Conservation (phyloP, 2,113 vertebrate species). For the Cettia cetti region DNA sequence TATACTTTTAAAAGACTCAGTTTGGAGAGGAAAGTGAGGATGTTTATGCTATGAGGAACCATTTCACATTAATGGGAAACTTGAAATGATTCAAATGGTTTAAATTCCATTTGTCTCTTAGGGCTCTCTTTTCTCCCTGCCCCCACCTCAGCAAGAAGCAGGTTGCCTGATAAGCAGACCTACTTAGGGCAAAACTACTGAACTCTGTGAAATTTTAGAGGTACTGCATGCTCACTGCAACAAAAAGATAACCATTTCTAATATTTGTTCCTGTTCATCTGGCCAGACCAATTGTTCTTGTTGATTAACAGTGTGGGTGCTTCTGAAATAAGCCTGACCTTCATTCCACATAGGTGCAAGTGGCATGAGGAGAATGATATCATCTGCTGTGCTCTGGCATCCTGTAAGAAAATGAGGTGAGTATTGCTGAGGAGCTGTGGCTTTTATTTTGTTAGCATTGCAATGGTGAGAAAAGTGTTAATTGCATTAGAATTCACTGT, state of each 20-base stretch:
- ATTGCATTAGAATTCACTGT: not conserved
- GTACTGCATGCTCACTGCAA: not conserved
- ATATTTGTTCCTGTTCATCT: not conserved
- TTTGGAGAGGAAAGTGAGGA: not conserved
- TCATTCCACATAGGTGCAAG: slow-evolving; percentile 67
- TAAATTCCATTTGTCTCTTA: not conserved
- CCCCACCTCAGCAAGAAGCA: not conserved
- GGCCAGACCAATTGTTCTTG: not conserved
- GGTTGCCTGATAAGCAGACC: not conserved
- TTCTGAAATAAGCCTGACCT: not conserved
- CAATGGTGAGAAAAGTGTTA: not conserved
- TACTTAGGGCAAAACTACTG: not conserved
- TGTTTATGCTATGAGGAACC: not conserved
- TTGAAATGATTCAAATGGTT: not conserved
- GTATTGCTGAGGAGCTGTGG: slow-evolving; percentile 9
- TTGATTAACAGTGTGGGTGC: not conserved
- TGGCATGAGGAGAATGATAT: slow-evolving; percentile 82
- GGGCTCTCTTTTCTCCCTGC: not conserved
- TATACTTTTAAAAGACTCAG: not conserved
- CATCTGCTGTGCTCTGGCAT: slow-evolving; percentile 75
- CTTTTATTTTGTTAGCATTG: not conserved
- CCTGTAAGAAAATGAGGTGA: slow-evolving; percentile 79
- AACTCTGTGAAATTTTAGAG: not conserved
- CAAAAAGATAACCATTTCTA: not conserved
- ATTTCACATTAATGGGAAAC: not conserved